Base-by-base conservation (phyloP, 2,888 invertebrate species). In the Aphidius colemani region DNA sequence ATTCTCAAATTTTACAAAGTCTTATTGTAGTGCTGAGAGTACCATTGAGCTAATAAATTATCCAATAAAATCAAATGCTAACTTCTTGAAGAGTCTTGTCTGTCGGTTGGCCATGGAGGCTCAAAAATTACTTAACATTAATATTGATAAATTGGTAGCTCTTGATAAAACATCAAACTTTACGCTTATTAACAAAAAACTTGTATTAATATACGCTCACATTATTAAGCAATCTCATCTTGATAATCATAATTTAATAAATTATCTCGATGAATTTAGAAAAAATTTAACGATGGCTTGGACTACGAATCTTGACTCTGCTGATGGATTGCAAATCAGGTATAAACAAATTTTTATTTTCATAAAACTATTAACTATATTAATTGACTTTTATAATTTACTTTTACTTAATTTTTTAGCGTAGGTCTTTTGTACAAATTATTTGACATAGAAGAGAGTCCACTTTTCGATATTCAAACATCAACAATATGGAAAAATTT, bases 381-480 rank as follows among this genome's bases (percentile, higher is more conserved):
- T 30, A 44, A 49, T 13, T 18, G 43, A 53, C 39, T 6, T 30
- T 45, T 61, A 45, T 18, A 30, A 39, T 39, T 5, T 53, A 39
- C n/a, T 10, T 30, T 53, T 30, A n/a, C 7, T 44, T 59, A 51
- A 46, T 59, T 71, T 69, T 78, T 71, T 75, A 79, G 78, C 73
- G 75, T 80, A 73, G 80, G 79, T 67, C 67, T 74, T 60, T 53
- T 78, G 65, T 79, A 79, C 69, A 78, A 77, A 68, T 13, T 78
- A 3, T 74, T 79, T 53, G 67, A 68, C 55, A 46, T 79, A 18
- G 71, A 72, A 60, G 77, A 80, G 66, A 76, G 74, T 61, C 75
- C 76, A 6, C 59, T 79, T 5, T 79, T 78, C 65, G 61, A 72
- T 13, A 72, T 76, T 11, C 72, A 70, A 40, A 40, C 62, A 11